phyloP scores from a whole-genome alignment of 2,888 invertebrate genomes.

The Sinohyriopsis cumingii region DNA sequence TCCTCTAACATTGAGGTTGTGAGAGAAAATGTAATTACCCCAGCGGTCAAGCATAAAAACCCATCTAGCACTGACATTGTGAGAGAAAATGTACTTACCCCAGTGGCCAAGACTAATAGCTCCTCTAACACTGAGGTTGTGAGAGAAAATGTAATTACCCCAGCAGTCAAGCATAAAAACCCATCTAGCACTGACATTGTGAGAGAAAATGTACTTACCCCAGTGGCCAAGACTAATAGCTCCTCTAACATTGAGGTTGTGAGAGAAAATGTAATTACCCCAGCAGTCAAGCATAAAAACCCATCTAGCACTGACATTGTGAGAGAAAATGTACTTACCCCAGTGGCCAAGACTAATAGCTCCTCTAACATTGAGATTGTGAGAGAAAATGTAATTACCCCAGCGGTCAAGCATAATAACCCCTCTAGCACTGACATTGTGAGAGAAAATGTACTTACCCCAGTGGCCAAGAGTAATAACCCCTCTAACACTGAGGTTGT shows the following conservation, averaged over 20 bases:
- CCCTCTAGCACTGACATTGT: constrained; percentile 54
- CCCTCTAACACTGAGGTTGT: constrained; percentile 54
- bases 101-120: constrained; percentile 52
- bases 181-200: constrained; percentile 54
- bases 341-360: constrained; percentile 52
- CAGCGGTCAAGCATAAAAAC: constrained; percentile 49
- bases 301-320: constrained; percentile 53
- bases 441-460: constrained; percentile 56
- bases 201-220: constrained; percentile 56
- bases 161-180: constrained; percentile 50
- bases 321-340: constrained; percentile 56
- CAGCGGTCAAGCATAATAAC: constrained; percentile 48
- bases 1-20: no score
- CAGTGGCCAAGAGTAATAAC: constrained; percentile 51
- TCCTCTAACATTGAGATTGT: constrained; percentile 54
- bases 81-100: constrained; percentile 56
- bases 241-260: constrained; percentile 53
- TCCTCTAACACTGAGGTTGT: constrained; percentile 54
- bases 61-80: constrained; percentile 54
- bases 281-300: constrained; percentile 52
- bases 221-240: constrained; percentile 52
- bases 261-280: constrained; percentile 56
- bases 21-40: no score
- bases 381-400: constrained; percentile 53
- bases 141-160: constrained; percentile 57